Evolutionary conservation across 2,888 invertebrate species (phyloP).

Genomic region (Heteromurus nitidus): DNA sequence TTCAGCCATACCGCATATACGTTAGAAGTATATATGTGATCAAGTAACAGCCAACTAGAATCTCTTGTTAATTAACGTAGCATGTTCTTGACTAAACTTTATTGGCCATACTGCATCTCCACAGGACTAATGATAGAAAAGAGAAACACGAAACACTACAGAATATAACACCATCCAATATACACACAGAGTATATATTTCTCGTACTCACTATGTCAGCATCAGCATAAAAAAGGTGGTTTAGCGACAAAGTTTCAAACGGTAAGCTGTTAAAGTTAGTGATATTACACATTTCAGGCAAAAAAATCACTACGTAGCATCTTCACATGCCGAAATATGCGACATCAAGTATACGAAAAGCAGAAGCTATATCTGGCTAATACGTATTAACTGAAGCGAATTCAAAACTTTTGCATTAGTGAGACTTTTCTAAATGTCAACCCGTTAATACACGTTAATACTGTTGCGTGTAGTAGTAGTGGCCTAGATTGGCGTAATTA

Average conservation of each 20-base stretch:
- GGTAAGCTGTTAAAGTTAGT: conserved; percentile 47
- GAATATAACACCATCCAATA: not conserved
- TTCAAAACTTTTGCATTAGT: too few species aligned
- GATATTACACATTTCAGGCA: conserved; percentile 37
- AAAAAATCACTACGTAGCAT: too few species aligned
- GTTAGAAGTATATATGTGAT: conserved; percentile 1
- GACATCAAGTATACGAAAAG: conserved; percentile 21
- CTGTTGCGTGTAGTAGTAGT: too few species aligned
- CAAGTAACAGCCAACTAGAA: conserved; percentile 44
- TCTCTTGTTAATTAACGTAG: conserved; percentile 51
- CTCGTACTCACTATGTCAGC: too few species aligned
- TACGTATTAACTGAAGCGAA: too few species aligned
- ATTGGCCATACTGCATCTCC: conserved; percentile 25
- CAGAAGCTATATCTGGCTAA: conserved; percentile 8
- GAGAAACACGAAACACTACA: not conserved
- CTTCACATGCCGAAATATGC: conserved; percentile 27
- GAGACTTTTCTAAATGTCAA: too few species aligned
- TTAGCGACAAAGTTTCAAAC: conserved; percentile 36
- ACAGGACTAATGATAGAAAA: conserved; percentile 22
- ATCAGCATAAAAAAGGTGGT: conserved; percentile 4
- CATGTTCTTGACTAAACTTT: conserved; percentile 41
- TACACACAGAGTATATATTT: not conserved
- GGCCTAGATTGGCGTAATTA: too few species aligned
- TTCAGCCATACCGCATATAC: not conserved
- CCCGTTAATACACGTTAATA: too few species aligned